These are phyloP conservation scores for Seira sanloemensis DNA, from an alignment of 2,888 invertebrate species.

Conservation along the genomic window DNA sequence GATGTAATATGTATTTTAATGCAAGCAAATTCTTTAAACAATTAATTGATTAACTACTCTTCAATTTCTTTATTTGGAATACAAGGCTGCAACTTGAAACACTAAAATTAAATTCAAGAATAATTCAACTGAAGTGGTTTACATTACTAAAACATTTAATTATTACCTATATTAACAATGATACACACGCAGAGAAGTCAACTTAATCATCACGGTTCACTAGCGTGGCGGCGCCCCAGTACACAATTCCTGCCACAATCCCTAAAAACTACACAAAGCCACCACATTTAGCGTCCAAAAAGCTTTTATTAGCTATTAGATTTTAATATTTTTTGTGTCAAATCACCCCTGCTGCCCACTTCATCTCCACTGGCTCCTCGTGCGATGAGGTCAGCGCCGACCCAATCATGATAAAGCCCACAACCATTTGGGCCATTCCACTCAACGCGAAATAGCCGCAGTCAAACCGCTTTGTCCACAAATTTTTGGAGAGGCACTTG, in stretches of 20 bases:
- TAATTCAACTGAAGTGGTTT: too few species aligned
- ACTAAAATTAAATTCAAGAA: too few species aligned
- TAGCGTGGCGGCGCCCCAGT: constrained; percentile 54
- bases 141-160: too few species aligned
- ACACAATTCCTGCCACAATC: constrained; percentile 45
- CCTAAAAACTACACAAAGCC: constrained; percentile 42
- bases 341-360: constrained; percentile 48
- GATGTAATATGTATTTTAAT: too few species aligned
- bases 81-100: too few species aligned
- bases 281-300: too few species aligned
- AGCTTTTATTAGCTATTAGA: not conserved
- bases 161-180: too few species aligned
- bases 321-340: not conserved
- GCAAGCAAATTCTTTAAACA: not conserved
- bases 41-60: too few species aligned
- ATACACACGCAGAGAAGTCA: too few species aligned
- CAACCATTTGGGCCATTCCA: constrained; percentile 24
- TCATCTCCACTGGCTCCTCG: constrained; percentile 27
- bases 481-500: constrained; percentile 12
- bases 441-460: constrained; percentile 29
- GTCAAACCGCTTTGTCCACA: constrained; percentile 39
- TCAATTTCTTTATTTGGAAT: too few species aligned
- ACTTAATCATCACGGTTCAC: constrained; percentile 39
- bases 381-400: constrained; percentile 17
- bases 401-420: constrained; percentile 42